Evolutionary conservation across 2,797 vertebrate species (phyloP), one percentile per base, ranked within the genome.

Genomic region (Tachyglossus aculeatus): DNA sequence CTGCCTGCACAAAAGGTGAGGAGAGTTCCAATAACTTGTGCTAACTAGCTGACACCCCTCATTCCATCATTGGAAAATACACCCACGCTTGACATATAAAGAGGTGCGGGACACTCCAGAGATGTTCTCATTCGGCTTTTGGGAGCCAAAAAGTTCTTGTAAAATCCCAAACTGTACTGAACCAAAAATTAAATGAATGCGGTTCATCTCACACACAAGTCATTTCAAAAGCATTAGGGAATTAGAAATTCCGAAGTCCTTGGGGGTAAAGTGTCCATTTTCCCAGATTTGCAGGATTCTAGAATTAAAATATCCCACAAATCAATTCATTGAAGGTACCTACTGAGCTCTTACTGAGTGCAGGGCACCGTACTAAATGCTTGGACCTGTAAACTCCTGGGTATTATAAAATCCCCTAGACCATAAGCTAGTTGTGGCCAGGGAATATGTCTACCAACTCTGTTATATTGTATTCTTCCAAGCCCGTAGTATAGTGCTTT

Each of bases 31-130:
- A 74, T 27, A 55, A 8, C 64, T 83, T 66, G 76, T 80, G 80
- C 74, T 88, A 90, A 87, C 81, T 88, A 80, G 81, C 87, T 88
- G 87, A 90, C 73, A 86, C 66, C 51, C 40, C 31, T 86, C 66
- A 65, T 65, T 81, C 78, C 67, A 83, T 78, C 58, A 14, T 38
- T 71, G 79, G 74, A 86, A 90, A 87, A 71, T 59, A 68, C 38
- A 76, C 68, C 45, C n/a, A 59, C 84, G 58, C 47, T 12, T 11
- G 47, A 0, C 9, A 33, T 78, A 82, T 83, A 82, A 88, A 86
- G 79, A 84, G 65, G 16, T 63, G 66, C 63, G 29, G 81, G 82
- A 65, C 71, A 80, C 58, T 62, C 43, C 56, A 81, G 73, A 80
- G 75, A 76, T 67, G 48, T 69, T 75, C 78, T 84, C 66, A 84